phyloP scores from a whole-genome alignment of 1,140 invertebrate genomes.

The Macrocentrus cingulum region DNA sequence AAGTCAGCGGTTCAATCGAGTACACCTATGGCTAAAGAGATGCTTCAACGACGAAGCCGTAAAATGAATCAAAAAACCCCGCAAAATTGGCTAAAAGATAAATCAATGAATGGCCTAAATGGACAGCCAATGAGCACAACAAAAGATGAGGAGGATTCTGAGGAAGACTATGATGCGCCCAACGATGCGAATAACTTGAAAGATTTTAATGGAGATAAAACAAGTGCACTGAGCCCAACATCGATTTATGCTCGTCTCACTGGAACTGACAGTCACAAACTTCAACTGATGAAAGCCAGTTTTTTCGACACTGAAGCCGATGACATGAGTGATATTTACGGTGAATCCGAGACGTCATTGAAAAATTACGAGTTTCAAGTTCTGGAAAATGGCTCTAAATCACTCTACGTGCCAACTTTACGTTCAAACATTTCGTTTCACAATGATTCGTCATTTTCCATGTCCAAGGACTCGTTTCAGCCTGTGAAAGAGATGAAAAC shows the following conservation, averaged over 20 bases:
- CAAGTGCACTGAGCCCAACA: constrained; percentile 56
- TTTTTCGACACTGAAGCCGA: constrained; percentile 63
- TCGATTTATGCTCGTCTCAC: constrained; percentile 61
- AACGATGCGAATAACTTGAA: background rate
- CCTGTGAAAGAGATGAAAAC: constrained; percentile 15
- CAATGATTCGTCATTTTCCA: constrained; percentile 9
- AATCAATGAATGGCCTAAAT: constrained; percentile 5
- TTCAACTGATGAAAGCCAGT: constrained; percentile 86
- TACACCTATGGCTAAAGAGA: too few species aligned
- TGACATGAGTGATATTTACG: constrained; percentile 35
- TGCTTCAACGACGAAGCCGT: too few species aligned
- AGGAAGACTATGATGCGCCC: background rate
- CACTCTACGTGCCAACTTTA: constrained; percentile 13
- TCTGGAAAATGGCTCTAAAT: constrained; percentile 5
- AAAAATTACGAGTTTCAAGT: constrained; percentile 18
- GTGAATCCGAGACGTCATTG: background rate
- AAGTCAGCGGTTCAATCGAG: too few species aligned
- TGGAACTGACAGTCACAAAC: constrained; percentile 66
- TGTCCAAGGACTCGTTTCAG: constrained; percentile 16
- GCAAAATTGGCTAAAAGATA: background rate
- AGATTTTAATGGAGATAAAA: constrained; percentile 31
- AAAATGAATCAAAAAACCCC: too few species aligned
- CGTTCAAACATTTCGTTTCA: constrained; percentile 27
- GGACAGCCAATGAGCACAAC: background rate
- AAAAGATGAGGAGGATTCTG: constrained; percentile 6